Conservation (phyloP, 2,113 vertebrate species). For the Daubentonia madagascariensis region DNA sequence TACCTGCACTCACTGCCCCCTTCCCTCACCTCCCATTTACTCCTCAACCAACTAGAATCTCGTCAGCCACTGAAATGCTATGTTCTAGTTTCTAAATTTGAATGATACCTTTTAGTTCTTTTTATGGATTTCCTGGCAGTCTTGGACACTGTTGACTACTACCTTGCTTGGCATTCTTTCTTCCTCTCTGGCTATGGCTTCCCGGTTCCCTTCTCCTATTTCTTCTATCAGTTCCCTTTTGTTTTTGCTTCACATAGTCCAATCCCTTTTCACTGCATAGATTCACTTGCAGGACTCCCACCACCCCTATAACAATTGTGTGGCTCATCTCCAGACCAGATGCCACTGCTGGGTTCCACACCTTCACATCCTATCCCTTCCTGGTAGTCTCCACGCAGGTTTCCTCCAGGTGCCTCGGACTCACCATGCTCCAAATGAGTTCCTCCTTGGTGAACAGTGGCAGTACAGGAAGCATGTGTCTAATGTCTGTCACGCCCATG, state of each 20-base stretch:
- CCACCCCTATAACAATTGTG: background rate
- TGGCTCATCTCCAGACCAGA: background rate
- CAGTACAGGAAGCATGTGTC: background rate
- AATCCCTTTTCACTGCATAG: background rate
- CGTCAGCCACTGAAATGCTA: background rate
- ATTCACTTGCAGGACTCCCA: background rate
- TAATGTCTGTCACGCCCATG: background rate
- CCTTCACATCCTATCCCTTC: background rate
- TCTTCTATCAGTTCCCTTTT: background rate
- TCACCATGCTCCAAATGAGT: accelerated
- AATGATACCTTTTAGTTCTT: background rate
- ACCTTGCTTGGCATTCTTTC: background rate
- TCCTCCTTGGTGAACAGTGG: background rate
- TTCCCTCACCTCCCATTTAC: background rate
- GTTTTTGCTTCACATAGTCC: background rate
- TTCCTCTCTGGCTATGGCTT: background rate
- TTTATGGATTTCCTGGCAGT: background rate
- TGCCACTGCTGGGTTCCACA: background rate
- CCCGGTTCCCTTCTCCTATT: background rate
- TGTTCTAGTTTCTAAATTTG: background rate
- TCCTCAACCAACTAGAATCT: background rate
- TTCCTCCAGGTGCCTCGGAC: background rate
- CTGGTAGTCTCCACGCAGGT: background rate
- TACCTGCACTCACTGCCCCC: background rate
- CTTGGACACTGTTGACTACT: background rate